Percentiles rank a stretch among this genome's conserved stretches.
Conservation (phyloP, 2,113 vertebrate genomes). For the Hemiscyllium ocellatum region DNA sequence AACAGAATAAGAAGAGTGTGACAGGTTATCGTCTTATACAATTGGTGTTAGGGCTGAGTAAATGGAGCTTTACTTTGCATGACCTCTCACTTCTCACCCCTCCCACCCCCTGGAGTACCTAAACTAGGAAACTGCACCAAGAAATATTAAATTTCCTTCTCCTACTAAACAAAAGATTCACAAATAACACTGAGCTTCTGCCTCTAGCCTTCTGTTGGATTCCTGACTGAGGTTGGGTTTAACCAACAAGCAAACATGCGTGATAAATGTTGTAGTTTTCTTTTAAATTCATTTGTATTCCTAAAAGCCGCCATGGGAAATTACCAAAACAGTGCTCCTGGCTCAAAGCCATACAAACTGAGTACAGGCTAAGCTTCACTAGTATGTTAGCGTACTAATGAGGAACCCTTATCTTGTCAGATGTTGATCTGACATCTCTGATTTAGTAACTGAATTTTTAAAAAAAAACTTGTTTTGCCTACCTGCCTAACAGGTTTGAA, state of each 20-base stretch:
- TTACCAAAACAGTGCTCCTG: neutral
- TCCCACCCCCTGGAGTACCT: neutral
- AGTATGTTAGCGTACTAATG: neutral
- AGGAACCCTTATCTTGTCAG: neutral
- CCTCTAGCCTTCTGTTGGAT: neutral
- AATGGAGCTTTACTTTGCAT: neutral
- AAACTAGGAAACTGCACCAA: neutral
- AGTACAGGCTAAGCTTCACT: neutral
- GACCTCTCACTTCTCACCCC: neutral
- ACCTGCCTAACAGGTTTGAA: neutral
- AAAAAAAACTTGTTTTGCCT: neutral
- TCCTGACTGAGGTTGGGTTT: neutral
- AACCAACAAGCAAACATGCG: neutral
- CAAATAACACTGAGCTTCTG: neutral
- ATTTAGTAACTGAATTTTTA: neutral
- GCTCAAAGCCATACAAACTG: slow-evolving; percentile 16
- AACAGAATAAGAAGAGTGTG: neutral
- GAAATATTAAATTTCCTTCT: neutral
- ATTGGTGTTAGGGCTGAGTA: neutral
- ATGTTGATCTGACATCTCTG: neutral
- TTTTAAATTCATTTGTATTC: neutral
- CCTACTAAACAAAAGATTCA: neutral
- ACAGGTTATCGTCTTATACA: neutral
- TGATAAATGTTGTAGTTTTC: neutral
- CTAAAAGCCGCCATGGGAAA: neutral